A percentile compares a stretch with the other conserved stretches of the same genome.
These are phyloP conservation scores for Macquaria ambigua DNA, from an alignment of 2,113 vertebrate genomes.

Conservation along the genomic window DNA sequence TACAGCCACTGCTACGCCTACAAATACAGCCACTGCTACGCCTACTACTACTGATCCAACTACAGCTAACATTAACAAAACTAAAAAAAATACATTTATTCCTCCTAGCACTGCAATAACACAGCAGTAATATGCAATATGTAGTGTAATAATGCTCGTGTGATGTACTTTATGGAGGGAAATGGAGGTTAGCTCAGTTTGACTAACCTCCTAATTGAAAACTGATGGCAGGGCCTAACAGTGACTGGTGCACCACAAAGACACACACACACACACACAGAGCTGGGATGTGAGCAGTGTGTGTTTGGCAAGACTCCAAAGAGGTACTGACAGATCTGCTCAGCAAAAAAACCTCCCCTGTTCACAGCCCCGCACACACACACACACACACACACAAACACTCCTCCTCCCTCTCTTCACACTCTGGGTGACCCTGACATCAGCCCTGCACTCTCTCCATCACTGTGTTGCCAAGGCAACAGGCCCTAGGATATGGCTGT, in stretches of 20 bases:
- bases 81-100: neutral
- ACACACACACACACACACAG: constrained; percentile 25
- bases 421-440: constrained; percentile 80
- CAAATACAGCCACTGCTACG: neutral
- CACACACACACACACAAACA: constrained; percentile 16
- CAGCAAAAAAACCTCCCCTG: constrained; percentile 60
- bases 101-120: neutral
- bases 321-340: constrained; percentile 77
- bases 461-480: constrained; percentile 70
- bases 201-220: constrained; percentile 74
- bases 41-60: neutral
- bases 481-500: constrained; percentile 49
- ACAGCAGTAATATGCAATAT: constrained; percentile 23
- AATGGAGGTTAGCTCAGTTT: constrained; percentile 61
- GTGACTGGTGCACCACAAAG: constrained; percentile 13
- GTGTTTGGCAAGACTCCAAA: constrained; percentile 69
- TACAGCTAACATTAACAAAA: neutral
- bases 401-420: constrained; percentile 69
- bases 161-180: constrained; percentile 42
- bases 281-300: constrained; percentile 37
- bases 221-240: constrained; percentile 62
- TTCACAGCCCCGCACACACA: constrained; percentile 37
- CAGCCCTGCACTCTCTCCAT: constrained; percentile 76
- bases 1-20: too few species aligned
- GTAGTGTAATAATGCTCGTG: neutral